Conservation (phyloP, 2,888 invertebrate genomes). For the Pandemis cinnamomeana region DNA sequence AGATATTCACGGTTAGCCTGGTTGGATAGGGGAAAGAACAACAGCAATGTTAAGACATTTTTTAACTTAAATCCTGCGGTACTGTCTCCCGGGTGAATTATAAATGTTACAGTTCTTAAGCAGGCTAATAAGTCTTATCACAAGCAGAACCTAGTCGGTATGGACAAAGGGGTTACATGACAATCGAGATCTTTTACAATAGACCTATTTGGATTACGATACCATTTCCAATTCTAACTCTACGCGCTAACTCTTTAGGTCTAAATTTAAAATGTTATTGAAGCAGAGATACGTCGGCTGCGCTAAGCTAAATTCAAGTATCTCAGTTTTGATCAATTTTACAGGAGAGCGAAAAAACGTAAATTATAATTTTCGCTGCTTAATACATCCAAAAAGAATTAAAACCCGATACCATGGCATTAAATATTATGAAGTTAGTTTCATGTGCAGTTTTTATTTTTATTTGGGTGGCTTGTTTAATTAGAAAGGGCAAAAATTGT, state of each 20-base stretch:
- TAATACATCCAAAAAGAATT: no score
- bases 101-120: conserved; percentile 17
- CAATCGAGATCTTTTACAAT: not conserved
- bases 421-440: no score
- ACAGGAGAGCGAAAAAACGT: no score
- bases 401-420: no score
- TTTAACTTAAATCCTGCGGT: not conserved
- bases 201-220: not conserved
- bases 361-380: no score
- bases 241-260: not conserved
- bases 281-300: not conserved
- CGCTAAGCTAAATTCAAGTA: no score
- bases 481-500: no score
- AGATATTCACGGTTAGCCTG: no score
- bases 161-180: conserved; percentile 23
- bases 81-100: conserved; percentile 9
- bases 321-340: no score
- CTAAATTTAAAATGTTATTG: not conserved
- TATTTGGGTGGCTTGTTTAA: no score
- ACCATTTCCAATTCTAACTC: not conserved
- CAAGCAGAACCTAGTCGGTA: not conserved
- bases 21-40: no score
- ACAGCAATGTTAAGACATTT: not conserved
- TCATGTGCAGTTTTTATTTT: no score
- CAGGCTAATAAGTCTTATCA: conserved; percentile 17